Percentiles rank a stretch among this genome's conserved stretches.
phyloP scores from a whole-genome alignment of 1,140 invertebrate species.

The Amyelois transitella region DNA sequence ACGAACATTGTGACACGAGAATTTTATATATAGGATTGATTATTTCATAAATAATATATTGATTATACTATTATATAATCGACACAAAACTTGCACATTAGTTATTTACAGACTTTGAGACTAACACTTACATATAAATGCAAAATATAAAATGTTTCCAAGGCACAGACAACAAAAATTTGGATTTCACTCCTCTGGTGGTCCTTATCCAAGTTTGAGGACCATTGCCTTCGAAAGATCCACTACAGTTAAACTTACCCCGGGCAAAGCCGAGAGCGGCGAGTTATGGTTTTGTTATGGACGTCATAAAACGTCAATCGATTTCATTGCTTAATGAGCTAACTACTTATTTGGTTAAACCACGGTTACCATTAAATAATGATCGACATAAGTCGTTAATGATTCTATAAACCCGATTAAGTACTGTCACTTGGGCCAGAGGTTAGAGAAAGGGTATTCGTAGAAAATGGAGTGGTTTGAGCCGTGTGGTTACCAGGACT shows the following conservation, averaged over 20 bases:
- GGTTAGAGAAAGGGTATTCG: no score
- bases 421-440: no score
- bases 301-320: background rate
- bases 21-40: no score
- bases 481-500: no score
- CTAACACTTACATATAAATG: no score
- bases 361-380: background rate
- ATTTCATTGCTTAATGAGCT: background rate
- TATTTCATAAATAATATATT: no score
- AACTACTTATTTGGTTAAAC: background rate
- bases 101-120: no score
- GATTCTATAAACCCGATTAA: background rate
- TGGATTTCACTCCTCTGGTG: background rate
- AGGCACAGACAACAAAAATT: background rate
- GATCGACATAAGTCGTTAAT: background rate
- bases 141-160: no score
- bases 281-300: background rate
- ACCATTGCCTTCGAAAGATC: background rate
- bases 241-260: background rate
- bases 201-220: background rate
- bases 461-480: no score
- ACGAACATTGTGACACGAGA: no score
- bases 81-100: no score
- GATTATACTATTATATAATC: no score
- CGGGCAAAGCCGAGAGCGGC: background rate